Conservation (phyloP, 2,888 invertebrate species). For the Erebia ligea region DNA sequence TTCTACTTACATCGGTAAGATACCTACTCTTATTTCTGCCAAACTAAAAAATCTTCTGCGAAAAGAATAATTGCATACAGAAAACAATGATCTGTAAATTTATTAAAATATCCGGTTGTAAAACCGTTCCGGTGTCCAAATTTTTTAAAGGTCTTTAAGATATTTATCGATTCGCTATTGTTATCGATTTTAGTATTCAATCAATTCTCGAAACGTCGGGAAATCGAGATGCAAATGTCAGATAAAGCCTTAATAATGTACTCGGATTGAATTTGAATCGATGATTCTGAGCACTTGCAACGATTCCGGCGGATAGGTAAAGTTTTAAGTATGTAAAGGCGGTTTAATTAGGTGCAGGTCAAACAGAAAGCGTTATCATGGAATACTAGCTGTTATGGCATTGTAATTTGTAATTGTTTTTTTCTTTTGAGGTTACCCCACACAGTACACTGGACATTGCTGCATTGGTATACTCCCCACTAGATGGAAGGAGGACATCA, state of each 20-base stretch:
- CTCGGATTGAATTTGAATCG: slow-evolving; percentile 44
- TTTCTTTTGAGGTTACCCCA: no score
- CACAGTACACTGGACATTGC: no score
- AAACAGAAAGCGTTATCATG: neutral
- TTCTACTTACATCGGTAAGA: no score
- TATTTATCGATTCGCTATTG: slow-evolving; percentile 42
- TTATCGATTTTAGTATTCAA: slow-evolving; percentile 52
- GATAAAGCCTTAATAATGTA: slow-evolving; percentile 48
- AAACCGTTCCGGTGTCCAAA: slow-evolving; percentile 49
- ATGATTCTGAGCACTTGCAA: slow-evolving; percentile 41
- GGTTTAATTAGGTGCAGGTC: slow-evolving; percentile 12
- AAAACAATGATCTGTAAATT: slow-evolving; percentile 45
- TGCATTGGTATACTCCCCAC: no score
- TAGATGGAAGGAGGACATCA: no score
- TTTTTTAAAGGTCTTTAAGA: slow-evolving; percentile 34
- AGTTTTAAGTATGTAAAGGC: slow-evolving; percentile 32
- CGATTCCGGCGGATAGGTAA: slow-evolving; percentile 45
- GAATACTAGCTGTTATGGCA: no score
- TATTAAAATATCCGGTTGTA: slow-evolving; percentile 45
- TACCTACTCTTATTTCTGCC: no score
- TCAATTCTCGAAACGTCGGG: slow-evolving; percentile 46
- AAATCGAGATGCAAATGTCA: slow-evolving; percentile 47
- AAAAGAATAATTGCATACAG: slow-evolving; percentile 28
- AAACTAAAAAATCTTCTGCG: neutral
- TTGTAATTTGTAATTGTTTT: no score